A percentile compares a stretch with the other conserved stretches of the same genome.
Conservation (phyloP, 2,113 vertebrate genomes). For the Beaufortia kweichowensis region DNA sequence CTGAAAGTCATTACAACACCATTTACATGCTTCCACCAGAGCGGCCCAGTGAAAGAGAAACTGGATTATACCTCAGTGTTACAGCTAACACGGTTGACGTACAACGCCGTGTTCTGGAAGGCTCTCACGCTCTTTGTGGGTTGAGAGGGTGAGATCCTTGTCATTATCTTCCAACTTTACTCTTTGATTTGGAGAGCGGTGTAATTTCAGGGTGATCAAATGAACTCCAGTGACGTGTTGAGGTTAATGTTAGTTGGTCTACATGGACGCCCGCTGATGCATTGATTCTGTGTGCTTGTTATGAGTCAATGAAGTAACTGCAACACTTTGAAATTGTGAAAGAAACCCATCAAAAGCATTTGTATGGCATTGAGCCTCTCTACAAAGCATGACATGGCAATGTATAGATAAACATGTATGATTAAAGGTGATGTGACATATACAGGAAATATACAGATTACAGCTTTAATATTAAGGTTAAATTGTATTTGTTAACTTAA, state of each 20-base stretch:
- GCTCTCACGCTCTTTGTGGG: conserved; percentile 2
- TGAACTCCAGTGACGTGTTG: neutral
- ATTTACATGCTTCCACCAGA: conserved; percentile 12
- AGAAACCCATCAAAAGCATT: neutral
- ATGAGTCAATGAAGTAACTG: too few relatives aligned
- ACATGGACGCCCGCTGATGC: neutral
- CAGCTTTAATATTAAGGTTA: too few relatives aligned
- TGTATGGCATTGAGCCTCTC: conserved; percentile 3
- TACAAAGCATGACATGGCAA: neutral
- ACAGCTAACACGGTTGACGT: conserved; percentile 28
- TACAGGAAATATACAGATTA: too few relatives aligned
- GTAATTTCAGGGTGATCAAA: conserved; percentile 26
- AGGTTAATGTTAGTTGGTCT: conserved; percentile 19
- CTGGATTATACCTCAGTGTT: neutral
- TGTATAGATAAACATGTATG: neutral
- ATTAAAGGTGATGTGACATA: neutral
- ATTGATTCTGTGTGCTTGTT: neutral
- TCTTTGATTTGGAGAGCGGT: conserved; percentile 27
- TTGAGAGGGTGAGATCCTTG: conserved; percentile 16
- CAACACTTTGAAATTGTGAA: too few relatives aligned
- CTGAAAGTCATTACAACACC: conserved; percentile 20
- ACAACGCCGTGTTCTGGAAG: conserved; percentile 14
- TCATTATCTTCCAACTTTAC: conserved; percentile 26
- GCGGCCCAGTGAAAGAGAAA: conserved; percentile 3
- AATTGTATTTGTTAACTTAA: too few relatives aligned